Evolutionary conservation across 2,888 invertebrate genomes (phyloP), one percentile per base, ranked within the genome.

Genomic region (Troides oblongomaculatus): DNA sequence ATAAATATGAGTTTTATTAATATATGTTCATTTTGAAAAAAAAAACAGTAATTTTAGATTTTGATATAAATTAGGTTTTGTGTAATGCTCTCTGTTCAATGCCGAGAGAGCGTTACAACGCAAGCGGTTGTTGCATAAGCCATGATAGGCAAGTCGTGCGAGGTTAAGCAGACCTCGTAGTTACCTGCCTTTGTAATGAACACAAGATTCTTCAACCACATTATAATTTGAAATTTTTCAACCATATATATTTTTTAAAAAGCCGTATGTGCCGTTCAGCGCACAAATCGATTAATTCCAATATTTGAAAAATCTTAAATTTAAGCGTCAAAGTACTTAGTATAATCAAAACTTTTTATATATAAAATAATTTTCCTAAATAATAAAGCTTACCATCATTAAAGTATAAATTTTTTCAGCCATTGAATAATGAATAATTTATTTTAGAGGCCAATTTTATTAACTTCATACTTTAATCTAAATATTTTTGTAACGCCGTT

Each of bases 21-120:
- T 5, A 17, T 12, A 50, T 2, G 2, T 14, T 14, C 18, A 50
- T 50, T 50, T 18, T 50, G 21, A 21, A 21, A 17, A 4, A 17
- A 17, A 12, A 18, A 17, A 0, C 18, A 50, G 3, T 50, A 17
- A 50, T 50, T 17, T 17, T 50, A 14, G 17, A 50, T 50, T 50
- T 50, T 50, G 57, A 21, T 21, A 53, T 57, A 21, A 6, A 57
- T 57, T 57, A 43, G 10, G 59, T 60, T 65, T 53, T 62, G 62
- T 65, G 66, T 63, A 70, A 66, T 64, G 68, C 79, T 84, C 84
- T 84, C 81, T 78, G 84, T 83, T 86, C 92, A 92, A 90, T 92
- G 92, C 84, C 91, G 88, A 92, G 92, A 92, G 92, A 92, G 77
- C 82, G 91, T 88, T 79, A 72, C 68, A 70, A 78, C 78, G 80